Conservation (phyloP, 30 jellyfish, hydroid and myxozoan species). For the Aurelia aurita region DNA sequence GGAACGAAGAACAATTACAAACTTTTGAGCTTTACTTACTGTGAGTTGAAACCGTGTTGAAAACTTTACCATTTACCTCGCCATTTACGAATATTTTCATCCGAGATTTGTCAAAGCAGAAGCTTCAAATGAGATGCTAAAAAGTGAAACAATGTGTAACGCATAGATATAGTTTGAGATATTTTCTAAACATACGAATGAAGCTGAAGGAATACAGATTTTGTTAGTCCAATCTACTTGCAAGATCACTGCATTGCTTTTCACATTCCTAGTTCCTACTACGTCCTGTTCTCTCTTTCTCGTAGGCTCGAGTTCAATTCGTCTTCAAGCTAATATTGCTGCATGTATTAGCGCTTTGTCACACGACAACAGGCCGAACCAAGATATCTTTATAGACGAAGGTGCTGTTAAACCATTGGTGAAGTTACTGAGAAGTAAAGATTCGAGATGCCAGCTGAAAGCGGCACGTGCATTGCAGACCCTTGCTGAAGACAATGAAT, state of each 20-base stretch:
- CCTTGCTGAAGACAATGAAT: constrained; percentile 52
- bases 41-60: too few species aligned
- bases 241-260: constrained; percentile 1
- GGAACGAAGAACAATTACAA: too few species aligned
- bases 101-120: too few species aligned
- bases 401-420: constrained; percentile 66
- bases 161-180: too few species aligned
- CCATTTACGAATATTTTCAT: too few species aligned
- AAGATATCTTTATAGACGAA: constrained; percentile 45
- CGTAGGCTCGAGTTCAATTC: constrained; percentile 55
- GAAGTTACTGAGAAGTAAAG: constrained; percentile 57
- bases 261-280: neutral
- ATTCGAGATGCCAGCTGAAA: constrained; percentile 66
- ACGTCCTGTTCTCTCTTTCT: neutral
- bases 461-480: constrained; percentile 78
- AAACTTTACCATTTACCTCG: too few species aligned
- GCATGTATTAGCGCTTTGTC: constrained; percentile 68
- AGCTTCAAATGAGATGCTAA: too few species aligned
- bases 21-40: too few species aligned
- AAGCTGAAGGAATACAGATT: too few species aligned
- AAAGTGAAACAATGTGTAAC: too few species aligned
- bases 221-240: too few species aligned
- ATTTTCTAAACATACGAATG: too few species aligned
- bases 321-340: constrained; percentile 74
- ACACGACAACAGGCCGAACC: constrained; percentile 46